Conservation (phyloP, 2,113 vertebrate species). For the Datnioides undecimradiatus region DNA sequence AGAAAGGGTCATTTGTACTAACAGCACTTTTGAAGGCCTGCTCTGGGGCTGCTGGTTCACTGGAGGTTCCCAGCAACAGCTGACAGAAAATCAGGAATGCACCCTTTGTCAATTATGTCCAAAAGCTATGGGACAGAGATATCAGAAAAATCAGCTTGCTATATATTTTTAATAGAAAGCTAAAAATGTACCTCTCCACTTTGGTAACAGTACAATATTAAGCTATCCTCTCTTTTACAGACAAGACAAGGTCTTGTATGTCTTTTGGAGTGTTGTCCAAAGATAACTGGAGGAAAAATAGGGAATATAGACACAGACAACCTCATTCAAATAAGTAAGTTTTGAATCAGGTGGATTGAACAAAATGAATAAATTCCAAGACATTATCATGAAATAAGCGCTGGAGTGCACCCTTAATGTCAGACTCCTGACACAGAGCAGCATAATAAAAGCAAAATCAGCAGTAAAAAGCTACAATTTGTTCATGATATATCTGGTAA, state of each 20-base stretch:
- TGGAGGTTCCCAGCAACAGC: too few relatives aligned
- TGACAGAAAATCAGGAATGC: too few relatives aligned
- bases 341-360: not conserved
- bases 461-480: not conserved
- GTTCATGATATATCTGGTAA: not conserved
- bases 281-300: constrained; percentile 5
- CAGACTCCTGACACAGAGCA: not conserved
- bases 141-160: too few relatives aligned
- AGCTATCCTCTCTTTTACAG: not conserved
- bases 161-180: too few relatives aligned
- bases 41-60: not conserved
- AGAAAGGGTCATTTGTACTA: constrained; percentile 6
- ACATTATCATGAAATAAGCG: not conserved
- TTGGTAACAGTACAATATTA: too few relatives aligned
- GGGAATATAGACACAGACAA: not conserved
- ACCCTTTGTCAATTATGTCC: too few relatives aligned
- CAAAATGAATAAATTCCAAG: not conserved
- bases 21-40: not conserved
- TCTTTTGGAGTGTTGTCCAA: not conserved
- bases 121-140: too few relatives aligned
- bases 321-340: not conserved
- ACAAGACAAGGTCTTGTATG: not conserved
- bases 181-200: too few relatives aligned
- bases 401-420: not conserved
- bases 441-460: not conserved